Conservation (phyloP, 2,888 invertebrate species). For the Neoascia interrupta region DNA sequence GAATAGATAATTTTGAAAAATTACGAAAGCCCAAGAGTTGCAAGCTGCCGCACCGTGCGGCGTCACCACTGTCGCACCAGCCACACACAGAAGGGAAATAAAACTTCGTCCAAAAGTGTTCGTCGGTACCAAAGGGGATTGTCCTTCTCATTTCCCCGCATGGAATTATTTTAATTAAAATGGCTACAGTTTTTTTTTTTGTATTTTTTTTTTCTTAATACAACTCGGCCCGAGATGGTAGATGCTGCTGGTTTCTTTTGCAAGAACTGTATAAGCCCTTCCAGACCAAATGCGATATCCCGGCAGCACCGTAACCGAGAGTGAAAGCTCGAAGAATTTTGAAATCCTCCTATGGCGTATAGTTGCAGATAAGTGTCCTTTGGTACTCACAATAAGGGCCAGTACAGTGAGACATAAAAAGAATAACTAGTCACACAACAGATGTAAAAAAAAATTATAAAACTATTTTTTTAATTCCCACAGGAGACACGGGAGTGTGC, state of each 20-base stretch:
- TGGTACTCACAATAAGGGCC: conserved; percentile 53
- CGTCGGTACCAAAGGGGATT: conserved; percentile 44
- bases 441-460: conserved; percentile 52
- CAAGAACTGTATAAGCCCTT: no score
- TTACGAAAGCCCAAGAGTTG: conserved; percentile 53
- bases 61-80: not conserved
- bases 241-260: conserved; percentile 17
- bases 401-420: conserved; percentile 25
- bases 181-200: conserved; percentile 10
- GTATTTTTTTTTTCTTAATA: conserved; percentile 33
- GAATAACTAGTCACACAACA: conserved; percentile 25
- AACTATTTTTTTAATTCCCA: conserved; percentile 32
- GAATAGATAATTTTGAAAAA: conserved; percentile 63
- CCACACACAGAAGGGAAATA: not conserved
- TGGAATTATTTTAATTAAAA: conserved; percentile 68
- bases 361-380: conserved; percentile 61
- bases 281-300: conserved; percentile 44
- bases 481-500: conserved; percentile 36
- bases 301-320: conserved; percentile 22
- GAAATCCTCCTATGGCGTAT: conserved; percentile 34
- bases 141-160: conserved; percentile 47
- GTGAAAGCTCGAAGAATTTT: conserved; percentile 42
- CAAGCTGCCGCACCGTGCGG: conserved; percentile 26
- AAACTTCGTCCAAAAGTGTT: conserved; percentile 6
- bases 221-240: conserved; percentile 16